phyloP scores from a whole-genome alignment of 2,888 invertebrate genomes.

The Lasioglossum pauxillum region DNA sequence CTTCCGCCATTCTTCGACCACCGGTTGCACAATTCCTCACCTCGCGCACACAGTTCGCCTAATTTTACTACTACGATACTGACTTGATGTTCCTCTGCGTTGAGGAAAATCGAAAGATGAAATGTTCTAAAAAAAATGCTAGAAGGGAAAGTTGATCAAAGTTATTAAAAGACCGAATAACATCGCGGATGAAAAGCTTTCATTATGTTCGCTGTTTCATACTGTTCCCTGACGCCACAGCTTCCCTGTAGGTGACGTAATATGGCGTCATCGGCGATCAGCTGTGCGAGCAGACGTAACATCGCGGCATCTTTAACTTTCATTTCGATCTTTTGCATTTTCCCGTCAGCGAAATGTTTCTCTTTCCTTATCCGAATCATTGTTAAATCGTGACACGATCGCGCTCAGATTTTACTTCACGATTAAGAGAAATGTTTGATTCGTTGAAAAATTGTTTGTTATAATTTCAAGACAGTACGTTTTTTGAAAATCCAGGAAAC shows the following conservation, averaged over 20 bases:
- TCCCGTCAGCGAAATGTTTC: not conserved
- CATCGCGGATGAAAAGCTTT: too few species aligned
- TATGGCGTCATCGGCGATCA: not conserved
- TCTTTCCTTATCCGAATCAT: not conserved
- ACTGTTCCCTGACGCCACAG: not conserved
- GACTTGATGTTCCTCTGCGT: not conserved
- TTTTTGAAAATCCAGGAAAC: constrained; percentile 15
- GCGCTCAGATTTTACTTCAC: not conserved
- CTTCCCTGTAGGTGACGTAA: not conserved
- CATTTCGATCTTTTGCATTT: not conserved
- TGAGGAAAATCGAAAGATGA: not conserved
- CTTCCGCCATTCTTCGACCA: not conserved
- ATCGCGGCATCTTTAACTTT: not conserved
- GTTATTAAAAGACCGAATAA: not conserved
- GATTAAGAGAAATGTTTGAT: not conserved
- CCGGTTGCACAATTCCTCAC: constrained; percentile 19
- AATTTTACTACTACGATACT: not conserved
- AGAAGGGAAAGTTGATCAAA: not conserved
- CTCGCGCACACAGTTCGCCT: not conserved
- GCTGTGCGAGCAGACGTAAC: not conserved
- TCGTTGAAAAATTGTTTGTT: not conserved
- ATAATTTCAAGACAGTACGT: not conserved
- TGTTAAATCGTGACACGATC: not conserved
- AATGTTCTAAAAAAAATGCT: not conserved
- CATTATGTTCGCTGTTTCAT: not conserved